Conservation (phyloP, 2,797 vertebrate species). For the Gymnothorax reevesii region DNA sequence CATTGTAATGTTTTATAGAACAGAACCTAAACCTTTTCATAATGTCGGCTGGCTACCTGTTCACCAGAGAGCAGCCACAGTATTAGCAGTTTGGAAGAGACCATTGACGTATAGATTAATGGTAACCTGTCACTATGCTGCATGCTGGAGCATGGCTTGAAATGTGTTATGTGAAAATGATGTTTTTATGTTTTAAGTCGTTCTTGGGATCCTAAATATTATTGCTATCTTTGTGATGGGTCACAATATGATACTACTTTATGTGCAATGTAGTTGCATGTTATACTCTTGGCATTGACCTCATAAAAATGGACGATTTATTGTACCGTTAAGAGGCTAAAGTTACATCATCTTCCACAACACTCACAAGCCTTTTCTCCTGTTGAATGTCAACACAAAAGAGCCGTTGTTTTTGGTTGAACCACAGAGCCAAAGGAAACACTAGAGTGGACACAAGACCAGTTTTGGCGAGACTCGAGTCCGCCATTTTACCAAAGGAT, state of each 20-base stretch:
- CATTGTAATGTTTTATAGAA: too few relatives aligned
- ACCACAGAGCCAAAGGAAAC: too few relatives aligned
- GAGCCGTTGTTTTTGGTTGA: conserved; percentile 23
- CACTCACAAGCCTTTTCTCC: conserved; percentile 53
- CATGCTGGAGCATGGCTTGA: neutral
- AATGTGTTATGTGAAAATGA: conserved; percentile 18
- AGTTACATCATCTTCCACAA: neutral
- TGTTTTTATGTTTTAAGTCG: neutral
- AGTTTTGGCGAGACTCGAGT: too few relatives aligned
- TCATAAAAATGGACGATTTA: neutral
- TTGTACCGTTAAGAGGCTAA: too few relatives aligned
- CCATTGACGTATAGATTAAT: neutral
- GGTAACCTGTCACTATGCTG: neutral
- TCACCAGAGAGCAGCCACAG: too few relatives aligned
- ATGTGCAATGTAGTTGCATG: neutral
- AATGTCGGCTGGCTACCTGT: too few relatives aligned
- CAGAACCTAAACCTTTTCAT: neutral
- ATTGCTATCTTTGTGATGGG: neutral
- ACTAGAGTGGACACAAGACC: too few relatives aligned
- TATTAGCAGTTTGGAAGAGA: too few relatives aligned
- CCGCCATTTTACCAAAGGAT: too few relatives aligned
- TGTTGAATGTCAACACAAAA: conserved; percentile 43
- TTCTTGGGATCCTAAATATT: conserved; percentile 5
- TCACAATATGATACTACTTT: neutral
- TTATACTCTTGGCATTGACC: neutral